phyloP scores from a whole-genome alignment of 2,797 vertebrate genomes.

The Naso thynnoides region DNA sequence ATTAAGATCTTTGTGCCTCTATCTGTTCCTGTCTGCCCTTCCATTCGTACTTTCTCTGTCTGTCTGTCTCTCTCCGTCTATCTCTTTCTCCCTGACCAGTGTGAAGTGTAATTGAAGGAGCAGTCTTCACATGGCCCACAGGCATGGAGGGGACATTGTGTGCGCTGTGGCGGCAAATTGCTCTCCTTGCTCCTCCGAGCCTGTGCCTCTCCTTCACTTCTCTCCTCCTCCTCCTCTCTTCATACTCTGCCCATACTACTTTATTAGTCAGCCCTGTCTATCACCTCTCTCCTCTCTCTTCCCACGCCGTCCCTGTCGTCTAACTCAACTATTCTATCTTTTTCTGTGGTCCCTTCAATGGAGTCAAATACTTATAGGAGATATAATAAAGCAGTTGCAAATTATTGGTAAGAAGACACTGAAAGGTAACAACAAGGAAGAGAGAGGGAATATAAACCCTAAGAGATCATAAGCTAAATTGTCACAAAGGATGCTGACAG shows the following conservation, averaged over 20 bases:
- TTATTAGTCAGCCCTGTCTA: slow-evolving; percentile 70
- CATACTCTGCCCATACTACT: slow-evolving; percentile 68
- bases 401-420: slow-evolving; percentile 1
- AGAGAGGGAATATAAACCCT: neutral
- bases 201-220: slow-evolving; percentile 73
- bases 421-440: neutral
- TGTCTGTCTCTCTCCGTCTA: slow-evolving; percentile 49
- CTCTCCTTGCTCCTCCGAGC: slow-evolving; percentile 79
- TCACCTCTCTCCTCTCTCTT: slow-evolving; percentile 37
- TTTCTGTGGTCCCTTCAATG: slow-evolving; percentile 24
- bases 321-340: slow-evolving; percentile 40
- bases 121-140: slow-evolving; percentile 82
- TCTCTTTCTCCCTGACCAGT: slow-evolving; percentile 74
- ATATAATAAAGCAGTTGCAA: neutral
- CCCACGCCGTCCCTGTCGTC: slow-evolving; percentile 3
- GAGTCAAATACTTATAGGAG: slow-evolving; percentile 22
- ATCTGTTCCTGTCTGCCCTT: slow-evolving; percentile 43
- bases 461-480: neutral
- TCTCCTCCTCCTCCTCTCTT: slow-evolving; percentile 51
- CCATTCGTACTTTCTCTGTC: slow-evolving; percentile 39
- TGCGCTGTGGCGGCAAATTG: slow-evolving; percentile 85
- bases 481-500: neutral
- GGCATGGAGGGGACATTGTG: slow-evolving; percentile 84
- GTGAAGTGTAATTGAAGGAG: slow-evolving; percentile 84
- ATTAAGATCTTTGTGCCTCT: slow-evolving; percentile 27